phyloP scores from a whole-genome alignment of 2,113 vertebrate species.

The Vulpes vulpes region DNA sequence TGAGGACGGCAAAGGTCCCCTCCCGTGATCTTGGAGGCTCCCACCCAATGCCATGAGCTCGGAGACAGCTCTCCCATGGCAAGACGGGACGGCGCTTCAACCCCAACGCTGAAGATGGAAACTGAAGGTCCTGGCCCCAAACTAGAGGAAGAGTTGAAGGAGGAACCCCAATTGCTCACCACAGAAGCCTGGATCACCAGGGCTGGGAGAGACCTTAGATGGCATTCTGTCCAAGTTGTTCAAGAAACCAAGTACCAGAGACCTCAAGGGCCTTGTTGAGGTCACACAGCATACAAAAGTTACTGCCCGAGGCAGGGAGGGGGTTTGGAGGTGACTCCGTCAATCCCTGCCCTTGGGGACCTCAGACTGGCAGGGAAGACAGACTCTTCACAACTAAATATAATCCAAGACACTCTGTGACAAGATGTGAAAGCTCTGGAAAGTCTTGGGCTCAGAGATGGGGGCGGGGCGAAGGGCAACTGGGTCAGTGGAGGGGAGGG shows the following conservation, averaged over 20 bases:
- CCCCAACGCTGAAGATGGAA: background rate
- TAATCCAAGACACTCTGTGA: constrained; percentile 10
- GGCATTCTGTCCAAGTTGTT: background rate
- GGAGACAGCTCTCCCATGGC: background rate
- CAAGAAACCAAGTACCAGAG: background rate
- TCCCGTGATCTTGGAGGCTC: background rate
- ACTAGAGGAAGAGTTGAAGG: background rate
- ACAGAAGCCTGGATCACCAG: background rate
- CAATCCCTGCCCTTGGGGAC: background rate
- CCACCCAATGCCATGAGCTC: background rate
- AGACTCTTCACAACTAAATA: constrained; percentile 56
- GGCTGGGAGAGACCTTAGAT: background rate
- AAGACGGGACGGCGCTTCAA: background rate
- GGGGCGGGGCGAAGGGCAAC: background rate
- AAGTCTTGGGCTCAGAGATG: background rate
- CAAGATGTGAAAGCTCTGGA: background rate
- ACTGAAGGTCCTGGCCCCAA: background rate
- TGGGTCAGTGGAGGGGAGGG: no score
- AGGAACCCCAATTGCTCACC: background rate
- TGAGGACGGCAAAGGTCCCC: background rate
- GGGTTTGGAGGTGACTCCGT: background rate
- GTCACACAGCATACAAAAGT: background rate
- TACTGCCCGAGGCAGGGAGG: background rate
- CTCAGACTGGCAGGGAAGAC: constrained; percentile 46
- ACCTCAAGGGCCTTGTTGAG: background rate